Base-by-base conservation (phyloP, 2,888 invertebrate species). In the Ochropleura plecta region DNA sequence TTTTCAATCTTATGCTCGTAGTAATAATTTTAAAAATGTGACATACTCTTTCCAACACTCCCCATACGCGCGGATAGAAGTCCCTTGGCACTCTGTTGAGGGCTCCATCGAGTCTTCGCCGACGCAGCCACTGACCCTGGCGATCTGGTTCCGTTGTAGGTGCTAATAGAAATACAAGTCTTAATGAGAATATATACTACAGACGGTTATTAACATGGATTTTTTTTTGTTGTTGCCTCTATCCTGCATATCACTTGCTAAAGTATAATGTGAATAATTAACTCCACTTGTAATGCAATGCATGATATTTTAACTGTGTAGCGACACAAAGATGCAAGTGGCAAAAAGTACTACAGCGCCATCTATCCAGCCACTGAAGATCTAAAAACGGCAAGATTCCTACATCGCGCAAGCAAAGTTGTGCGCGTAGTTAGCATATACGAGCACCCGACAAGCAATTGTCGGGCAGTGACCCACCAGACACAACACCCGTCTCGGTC, bases 121-220 rank as follows among this genome's bases (percentile, higher is more conserved):
- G 97, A 75, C 99, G 97, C 88, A 99, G 96, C 99, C 99, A 99
- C 93, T 99, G 99, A 0, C 99, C 99, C 94, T 99, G 99, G 3
- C 98, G 97, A 91, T 99, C 99, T 18, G 97, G 97, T 87, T 97
- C 97, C 16, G 97, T 97, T 71, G 97, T 97, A 75, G 95, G 95
- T 5, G 91, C 95, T 97, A 94, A 71, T 16, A 60, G 12, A 59
- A 51, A 49, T 20, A n/a, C 12, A 63, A 8, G 0, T 44, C 12
- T 69, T 12, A 55, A 9, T 7, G 30, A 30, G 5, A 55, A 48
- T 30, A 55, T 48, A n/a, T 7, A 30, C 7, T 40, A 49, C 18
- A 20, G 18, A 12, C 40, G 30, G 8, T 10, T 53, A 53, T 30
- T 68, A 30, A 68, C 12, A 67, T 16, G 44, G 5, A 8, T 0